Conservation (phyloP, 2,888 invertebrate species). For the Stenurella melanura region DNA sequence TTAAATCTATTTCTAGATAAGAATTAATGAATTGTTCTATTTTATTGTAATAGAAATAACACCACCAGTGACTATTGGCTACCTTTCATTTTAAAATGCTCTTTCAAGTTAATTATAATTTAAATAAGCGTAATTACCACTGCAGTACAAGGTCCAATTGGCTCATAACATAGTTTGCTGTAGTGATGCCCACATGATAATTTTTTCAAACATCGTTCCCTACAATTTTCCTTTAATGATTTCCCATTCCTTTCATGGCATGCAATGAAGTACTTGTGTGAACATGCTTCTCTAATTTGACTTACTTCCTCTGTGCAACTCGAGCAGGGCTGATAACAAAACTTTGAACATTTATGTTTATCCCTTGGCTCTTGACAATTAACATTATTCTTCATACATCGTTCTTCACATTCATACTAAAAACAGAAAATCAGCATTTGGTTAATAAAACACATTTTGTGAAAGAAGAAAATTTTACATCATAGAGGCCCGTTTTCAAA, state of each 20-base stretch:
- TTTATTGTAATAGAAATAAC: too few species aligned
- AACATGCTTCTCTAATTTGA: background rate
- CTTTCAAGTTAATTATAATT: background rate
- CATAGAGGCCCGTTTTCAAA: too few species aligned
- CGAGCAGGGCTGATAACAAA: background rate
- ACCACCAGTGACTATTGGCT: too few species aligned
- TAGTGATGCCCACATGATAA: background rate
- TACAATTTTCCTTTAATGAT: background rate
- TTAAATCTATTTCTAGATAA: too few species aligned
- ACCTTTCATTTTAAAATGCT: too few species aligned
- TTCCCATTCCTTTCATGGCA: background rate
- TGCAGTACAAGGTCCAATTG: background rate
- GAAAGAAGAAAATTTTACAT: too few species aligned
- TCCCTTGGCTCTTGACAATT: background rate
- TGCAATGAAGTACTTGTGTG: background rate
- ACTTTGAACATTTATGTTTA: background rate
- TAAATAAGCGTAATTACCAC: background rate
- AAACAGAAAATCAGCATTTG: background rate
- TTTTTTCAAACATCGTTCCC: background rate
- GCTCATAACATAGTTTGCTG: background rate
- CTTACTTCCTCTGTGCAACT: background rate
- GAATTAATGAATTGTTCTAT: too few species aligned
- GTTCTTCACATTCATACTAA: background rate
- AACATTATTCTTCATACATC: background rate
- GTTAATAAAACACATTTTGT: too few species aligned